A percentile compares a stretch with the other conserved stretches of the same genome.
Conservation (phyloP, 2,113 vertebrate species). For the Vulpes vulpes region DNA sequence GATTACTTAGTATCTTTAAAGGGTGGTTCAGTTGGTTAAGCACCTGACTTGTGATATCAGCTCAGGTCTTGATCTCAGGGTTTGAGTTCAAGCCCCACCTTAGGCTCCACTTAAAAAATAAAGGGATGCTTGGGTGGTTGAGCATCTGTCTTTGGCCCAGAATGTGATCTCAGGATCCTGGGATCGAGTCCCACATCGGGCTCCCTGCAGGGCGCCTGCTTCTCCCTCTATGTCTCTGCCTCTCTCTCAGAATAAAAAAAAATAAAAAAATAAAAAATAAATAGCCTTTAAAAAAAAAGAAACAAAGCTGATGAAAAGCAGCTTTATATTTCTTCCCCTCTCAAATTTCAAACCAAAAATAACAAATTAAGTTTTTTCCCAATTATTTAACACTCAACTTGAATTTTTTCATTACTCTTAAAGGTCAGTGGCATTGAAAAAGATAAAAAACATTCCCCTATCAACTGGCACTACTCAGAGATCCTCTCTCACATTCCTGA, state of each 20-base stretch:
- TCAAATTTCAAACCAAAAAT: background rate
- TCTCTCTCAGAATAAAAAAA: too few species aligned
- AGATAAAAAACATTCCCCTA: background rate
- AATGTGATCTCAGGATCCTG: too few species aligned
- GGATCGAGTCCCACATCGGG: too few species aligned
- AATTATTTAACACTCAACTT: background rate
- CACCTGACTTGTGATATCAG: background rate
- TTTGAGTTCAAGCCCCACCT: too few species aligned
- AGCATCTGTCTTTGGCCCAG: too few species aligned
- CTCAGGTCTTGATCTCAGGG: too few species aligned
- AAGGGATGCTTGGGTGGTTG: too few species aligned
- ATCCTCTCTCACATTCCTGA: background rate
- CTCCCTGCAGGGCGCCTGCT: too few species aligned
- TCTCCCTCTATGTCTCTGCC: too few species aligned
- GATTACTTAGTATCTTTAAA: background rate
- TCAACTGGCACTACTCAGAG: background rate
- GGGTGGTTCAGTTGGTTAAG: background rate
- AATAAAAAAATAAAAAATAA: too few species aligned
- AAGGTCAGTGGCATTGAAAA: background rate
- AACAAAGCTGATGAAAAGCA: background rate
- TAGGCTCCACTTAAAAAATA: too few species aligned
- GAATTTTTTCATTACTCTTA: background rate
- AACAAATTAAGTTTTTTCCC: background rate
- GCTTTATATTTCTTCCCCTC: background rate
- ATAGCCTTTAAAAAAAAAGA: too few species aligned